Conservation (phyloP, 2,797 vertebrate species). For the Rhynchotus rufescens region DNA sequence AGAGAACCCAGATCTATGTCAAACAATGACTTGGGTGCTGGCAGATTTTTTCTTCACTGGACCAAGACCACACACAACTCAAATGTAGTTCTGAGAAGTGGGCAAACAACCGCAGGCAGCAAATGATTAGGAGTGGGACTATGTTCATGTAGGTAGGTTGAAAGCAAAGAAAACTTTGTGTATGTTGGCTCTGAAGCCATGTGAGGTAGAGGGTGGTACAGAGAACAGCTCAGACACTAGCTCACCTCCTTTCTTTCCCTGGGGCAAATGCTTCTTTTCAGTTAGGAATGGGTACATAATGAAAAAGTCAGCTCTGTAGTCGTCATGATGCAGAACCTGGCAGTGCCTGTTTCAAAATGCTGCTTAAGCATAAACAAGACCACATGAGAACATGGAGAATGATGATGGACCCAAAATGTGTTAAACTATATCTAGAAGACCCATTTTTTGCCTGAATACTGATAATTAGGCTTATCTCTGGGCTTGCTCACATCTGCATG, state of each 20-base stretch:
- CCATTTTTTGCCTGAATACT: neutral
- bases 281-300: conserved; percentile 63
- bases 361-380: conserved; percentile 63
- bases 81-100: conserved; percentile 19
- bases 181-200: conserved; percentile 62
- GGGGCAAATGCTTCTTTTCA: conserved; percentile 61
- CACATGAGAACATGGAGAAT: conserved; percentile 44
- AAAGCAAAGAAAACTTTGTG: conserved; percentile 60
- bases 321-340: conserved; percentile 56
- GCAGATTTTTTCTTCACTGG: neutral
- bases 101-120: conserved; percentile 36
- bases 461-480: neutral
- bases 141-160: conserved; percentile 56
- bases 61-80: neutral
- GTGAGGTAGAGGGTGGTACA: conserved; percentile 68
- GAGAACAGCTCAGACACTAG: conserved; percentile 61
- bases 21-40: neutral
- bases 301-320: conserved; percentile 52
- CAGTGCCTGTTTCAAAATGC: conserved; percentile 58
- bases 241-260: conserved; percentile 61
- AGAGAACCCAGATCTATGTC: neutral
- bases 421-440: neutral
- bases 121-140: conserved; percentile 36
- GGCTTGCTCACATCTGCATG: rapidly evolving
- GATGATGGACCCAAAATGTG: conserved; percentile 31